Evolutionary conservation across 2,797 vertebrate genomes (phyloP).

Genomic region (Falco cherrug): DNA sequence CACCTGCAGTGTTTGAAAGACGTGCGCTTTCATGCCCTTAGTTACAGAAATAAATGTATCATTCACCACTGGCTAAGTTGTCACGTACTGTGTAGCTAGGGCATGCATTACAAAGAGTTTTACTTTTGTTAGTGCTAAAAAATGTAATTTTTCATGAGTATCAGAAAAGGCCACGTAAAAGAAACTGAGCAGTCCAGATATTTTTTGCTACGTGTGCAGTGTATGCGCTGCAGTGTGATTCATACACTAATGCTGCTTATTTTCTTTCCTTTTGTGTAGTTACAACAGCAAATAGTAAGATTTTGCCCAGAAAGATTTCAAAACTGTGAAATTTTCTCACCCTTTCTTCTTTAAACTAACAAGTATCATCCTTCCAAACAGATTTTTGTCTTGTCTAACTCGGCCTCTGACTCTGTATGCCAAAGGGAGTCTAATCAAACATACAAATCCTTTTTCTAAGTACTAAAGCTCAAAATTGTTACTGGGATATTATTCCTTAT

Average conservation of each 20-base stretch:
- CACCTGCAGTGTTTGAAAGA: neutral
- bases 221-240: neutral
- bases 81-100: rapidly evolving
- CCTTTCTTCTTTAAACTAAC: neutral
- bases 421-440: neutral
- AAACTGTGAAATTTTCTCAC: neutral
- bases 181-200: neutral
- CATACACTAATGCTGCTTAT: neutral
- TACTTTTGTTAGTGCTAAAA: neutral
- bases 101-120: neutral
- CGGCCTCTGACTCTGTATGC: neutral
- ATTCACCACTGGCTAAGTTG: neutral
- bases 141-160: neutral
- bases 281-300: neutral
- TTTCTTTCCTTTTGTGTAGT: neutral
- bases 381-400: neutral
- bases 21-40: neutral
- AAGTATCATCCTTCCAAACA: neutral
- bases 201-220: neutral
- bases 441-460: neutral
- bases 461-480: neutral
- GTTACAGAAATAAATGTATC: neutral
- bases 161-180: neutral
- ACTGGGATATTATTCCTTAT: neutral
- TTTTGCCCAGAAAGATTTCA: neutral